Percentiles rank a stretch among this genome's conserved stretches.
These are phyloP conservation scores for Anhinga rufa DNA, from an alignment of 2,113 vertebrate species.

Conservation along the genomic window DNA sequence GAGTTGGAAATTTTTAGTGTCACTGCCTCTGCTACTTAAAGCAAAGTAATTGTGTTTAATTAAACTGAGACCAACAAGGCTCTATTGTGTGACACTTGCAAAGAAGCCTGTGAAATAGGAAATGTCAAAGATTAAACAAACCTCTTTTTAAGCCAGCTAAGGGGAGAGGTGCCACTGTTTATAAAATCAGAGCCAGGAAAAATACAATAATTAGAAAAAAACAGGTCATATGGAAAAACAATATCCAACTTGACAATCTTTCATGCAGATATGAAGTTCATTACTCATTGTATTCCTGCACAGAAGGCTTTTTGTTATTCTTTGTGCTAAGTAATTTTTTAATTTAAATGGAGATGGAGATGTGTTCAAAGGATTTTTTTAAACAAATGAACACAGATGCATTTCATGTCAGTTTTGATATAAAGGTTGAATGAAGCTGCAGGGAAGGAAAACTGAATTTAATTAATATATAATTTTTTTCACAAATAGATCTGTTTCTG, in stretches of 20 bases:
- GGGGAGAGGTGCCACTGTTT: slow-evolving; percentile 38
- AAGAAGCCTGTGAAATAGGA: slow-evolving; percentile 30
- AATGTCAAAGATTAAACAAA: slow-evolving; percentile 40
- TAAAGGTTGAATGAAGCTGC: slow-evolving; percentile 59
- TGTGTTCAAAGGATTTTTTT: slow-evolving; percentile 19
- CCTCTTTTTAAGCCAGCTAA: neutral
- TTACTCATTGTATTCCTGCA: slow-evolving; percentile 68
- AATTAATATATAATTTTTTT: slow-evolving; percentile 8
- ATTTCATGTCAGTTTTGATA: neutral
- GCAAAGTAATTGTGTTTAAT: slow-evolving; percentile 27
- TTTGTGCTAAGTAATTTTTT: slow-evolving; percentile 50
- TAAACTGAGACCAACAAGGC: slow-evolving; percentile 64
- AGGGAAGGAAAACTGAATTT: slow-evolving; percentile 50
- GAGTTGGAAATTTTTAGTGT: neutral
- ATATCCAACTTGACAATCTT: slow-evolving; percentile 48
- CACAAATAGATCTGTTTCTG: slow-evolving; percentile 4
- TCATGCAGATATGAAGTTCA: slow-evolving; percentile 53
- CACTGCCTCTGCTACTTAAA: slow-evolving; percentile 31
- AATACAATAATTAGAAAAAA: slow-evolving; percentile 55
- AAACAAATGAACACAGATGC: slow-evolving; percentile 40
- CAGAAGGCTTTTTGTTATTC: slow-evolving; percentile 71
- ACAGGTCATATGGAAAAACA: slow-evolving; percentile 62
- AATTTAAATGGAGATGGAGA: slow-evolving; percentile 59
- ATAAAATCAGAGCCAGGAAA: slow-evolving; percentile 65
- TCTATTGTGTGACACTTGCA: slow-evolving; percentile 53